These are phyloP conservation scores for Oreochromis niloticus DNA, from an alignment of 2,113 vertebrate species.

Conservation along the genomic window DNA sequence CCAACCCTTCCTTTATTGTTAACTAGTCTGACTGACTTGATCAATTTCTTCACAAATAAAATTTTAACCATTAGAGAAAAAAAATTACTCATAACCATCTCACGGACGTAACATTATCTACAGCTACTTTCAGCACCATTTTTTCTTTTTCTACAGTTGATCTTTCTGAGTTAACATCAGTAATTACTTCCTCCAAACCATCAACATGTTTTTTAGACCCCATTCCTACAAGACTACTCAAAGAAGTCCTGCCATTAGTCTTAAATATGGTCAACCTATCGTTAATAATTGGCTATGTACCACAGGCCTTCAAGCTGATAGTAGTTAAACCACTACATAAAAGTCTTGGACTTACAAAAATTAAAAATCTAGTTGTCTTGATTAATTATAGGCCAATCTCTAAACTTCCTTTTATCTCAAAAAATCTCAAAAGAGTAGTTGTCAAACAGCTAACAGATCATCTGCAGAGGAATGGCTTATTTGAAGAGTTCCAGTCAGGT, in stretches of 20 bases:
- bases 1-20: background rate
- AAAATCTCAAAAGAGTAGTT: accelerated
- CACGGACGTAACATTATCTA: background rate
- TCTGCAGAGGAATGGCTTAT: accelerated
- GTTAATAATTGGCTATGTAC: background rate
- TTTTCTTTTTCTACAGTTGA: accelerated
- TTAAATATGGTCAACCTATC: background rate
- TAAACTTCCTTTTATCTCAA: accelerated
- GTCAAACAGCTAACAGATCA: background rate
- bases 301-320: background rate
- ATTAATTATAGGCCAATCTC: background rate
- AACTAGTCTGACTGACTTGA: background rate
- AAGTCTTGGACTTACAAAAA: accelerated
- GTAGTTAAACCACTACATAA: background rate
- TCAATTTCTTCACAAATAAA: background rate
- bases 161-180: background rate
- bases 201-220: background rate
- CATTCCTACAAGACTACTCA: accelerated
- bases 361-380: background rate
- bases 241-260: background rate
- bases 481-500: background rate
- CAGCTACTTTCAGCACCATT: background rate
- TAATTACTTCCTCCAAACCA: background rate
- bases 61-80: background rate
- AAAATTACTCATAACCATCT: background rate